Evolutionary conservation across 2,797 vertebrate genomes (phyloP).

Genomic region (Dryobates pubescens): DNA sequence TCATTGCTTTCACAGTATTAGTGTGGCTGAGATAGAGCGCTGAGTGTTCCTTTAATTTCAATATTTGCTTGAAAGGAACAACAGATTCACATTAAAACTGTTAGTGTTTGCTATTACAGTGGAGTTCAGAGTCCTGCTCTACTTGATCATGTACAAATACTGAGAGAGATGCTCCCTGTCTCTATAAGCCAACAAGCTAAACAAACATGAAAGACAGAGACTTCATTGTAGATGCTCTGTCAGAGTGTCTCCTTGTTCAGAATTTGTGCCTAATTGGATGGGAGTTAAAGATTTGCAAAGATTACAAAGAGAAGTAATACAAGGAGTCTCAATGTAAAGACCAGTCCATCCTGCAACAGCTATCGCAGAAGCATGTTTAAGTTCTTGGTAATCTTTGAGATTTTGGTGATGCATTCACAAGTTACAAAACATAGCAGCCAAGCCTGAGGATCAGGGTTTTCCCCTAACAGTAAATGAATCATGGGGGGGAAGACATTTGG

Average conservation of each 20-base stretch:
- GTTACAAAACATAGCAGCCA: background rate
- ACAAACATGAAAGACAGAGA: background rate
- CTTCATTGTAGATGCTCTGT: background rate
- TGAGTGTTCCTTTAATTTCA: constrained; percentile 32
- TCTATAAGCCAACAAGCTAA: background rate
- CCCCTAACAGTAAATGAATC: background rate
- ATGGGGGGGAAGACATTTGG: background rate
- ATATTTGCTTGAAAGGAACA: constrained; percentile 47
- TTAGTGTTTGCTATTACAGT: background rate
- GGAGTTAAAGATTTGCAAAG: background rate
- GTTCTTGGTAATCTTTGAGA: background rate
- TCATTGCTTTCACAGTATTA: constrained; percentile 65
- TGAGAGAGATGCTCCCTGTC: background rate
- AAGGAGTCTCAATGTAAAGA: background rate
- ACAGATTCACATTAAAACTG: background rate
- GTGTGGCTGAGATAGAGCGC: constrained; percentile 20
- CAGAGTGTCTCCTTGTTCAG: background rate
- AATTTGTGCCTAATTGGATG: background rate
- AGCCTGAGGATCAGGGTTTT: background rate
- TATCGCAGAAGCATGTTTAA: background rate
- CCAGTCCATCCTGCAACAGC: background rate
- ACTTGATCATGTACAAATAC: background rate
- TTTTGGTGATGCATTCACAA: background rate
- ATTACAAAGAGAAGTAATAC: background rate
- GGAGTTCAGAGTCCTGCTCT: background rate